Evolutionary conservation across 2,113 vertebrate genomes (phyloP).

Genomic region (Macrotis lagotis): DNA sequence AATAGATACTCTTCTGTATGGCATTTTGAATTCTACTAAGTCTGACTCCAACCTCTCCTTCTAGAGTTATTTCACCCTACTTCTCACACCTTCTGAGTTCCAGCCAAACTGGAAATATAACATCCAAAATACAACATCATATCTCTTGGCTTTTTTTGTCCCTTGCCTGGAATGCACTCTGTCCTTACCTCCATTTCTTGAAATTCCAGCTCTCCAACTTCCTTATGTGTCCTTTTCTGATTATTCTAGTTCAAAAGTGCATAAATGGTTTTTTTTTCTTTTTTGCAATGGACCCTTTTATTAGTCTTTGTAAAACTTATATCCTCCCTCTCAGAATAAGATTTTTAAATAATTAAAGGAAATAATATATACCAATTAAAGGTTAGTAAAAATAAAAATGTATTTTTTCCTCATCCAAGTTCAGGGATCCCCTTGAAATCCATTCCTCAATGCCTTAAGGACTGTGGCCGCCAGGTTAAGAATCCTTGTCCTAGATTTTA

Average conservation of each 20-base stretch:
- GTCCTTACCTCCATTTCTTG: neutral
- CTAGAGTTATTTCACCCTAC: neutral
- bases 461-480: neutral
- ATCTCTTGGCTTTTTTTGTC: neutral
- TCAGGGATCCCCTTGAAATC: neutral
- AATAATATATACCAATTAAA: neutral
- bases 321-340: neutral
- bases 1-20: neutral
- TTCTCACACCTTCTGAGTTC: neutral
- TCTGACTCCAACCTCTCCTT: neutral
- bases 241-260: neutral
- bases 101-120: neutral
- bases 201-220: neutral
- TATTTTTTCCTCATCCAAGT: neutral
- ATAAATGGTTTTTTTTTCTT: neutral
- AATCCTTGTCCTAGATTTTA: neutral
- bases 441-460: neutral
- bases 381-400: neutral
- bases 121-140: neutral
- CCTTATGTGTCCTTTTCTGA: neutral
- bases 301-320: neutral
- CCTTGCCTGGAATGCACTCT: neutral
- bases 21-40: neutral
- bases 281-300: neutral
- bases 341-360: neutral